Percentiles rank a stretch among this genome's conserved stretches.
Evolutionary conservation across 2,113 vertebrate genomes (phyloP).

Genomic region (Silurus glanis): DNA sequence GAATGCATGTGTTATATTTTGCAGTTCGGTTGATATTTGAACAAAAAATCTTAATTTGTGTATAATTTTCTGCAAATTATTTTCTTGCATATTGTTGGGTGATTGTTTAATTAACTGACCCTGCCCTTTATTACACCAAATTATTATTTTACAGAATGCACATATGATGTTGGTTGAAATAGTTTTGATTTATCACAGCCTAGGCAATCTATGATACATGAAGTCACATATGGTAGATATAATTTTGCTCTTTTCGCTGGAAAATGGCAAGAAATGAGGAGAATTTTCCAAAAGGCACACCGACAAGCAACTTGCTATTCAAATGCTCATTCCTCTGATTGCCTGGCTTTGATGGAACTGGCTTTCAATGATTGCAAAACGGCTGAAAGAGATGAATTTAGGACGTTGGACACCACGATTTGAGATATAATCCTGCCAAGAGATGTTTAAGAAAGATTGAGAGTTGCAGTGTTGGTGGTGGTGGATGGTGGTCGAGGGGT

Average conservation of each 20-base stretch:
- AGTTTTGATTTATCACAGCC: neutral
- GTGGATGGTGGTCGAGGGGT: neutral
- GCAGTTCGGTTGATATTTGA: neutral
- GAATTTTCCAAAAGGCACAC: neutral
- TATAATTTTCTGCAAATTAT: neutral
- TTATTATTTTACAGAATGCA: neutral
- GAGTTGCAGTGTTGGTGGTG: conserved; percentile 22
- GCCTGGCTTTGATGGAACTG: conserved; percentile 47
- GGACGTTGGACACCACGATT: conserved; percentile 58
- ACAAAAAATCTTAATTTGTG: too few relatives aligned
- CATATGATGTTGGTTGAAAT: neutral
- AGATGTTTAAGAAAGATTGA: conserved; percentile 53
- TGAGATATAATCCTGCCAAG: conserved; percentile 59
- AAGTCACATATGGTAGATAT: neutral
- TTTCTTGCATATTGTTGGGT: neutral
- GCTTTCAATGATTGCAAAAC: conserved; percentile 44
- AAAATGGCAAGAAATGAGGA: conserved; percentile 15
- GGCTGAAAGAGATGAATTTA: conserved; percentile 61
- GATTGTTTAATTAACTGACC: neutral
- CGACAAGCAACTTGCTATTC: conserved; percentile 53
- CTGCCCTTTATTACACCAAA: neutral
- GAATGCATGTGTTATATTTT: neutral
- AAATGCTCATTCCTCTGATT: conserved; percentile 53
- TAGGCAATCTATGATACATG: neutral
- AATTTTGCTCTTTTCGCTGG: conserved; percentile 2